Evolutionary conservation across 1,140 invertebrate species (phyloP).

Genomic region (Drosophila orosa): DNA sequence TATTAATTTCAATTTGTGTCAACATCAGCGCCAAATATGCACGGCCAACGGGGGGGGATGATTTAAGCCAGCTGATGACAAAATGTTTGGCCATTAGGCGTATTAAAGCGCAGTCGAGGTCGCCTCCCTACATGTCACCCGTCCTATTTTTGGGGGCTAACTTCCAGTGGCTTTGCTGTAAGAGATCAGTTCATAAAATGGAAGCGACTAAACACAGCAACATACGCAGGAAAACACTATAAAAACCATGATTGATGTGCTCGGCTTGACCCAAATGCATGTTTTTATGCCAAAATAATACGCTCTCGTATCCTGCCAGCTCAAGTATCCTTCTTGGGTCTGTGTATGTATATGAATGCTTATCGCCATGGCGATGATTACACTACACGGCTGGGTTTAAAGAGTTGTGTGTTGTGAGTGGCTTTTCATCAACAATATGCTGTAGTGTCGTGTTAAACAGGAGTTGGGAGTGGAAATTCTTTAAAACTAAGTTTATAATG

Average conservation of each 20-base stretch:
- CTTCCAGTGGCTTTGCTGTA: constrained; percentile 42
- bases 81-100: constrained; percentile 75
- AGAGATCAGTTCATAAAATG: constrained; percentile 60
- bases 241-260: constrained; percentile 79
- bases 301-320: constrained; percentile 26
- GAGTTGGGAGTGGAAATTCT: too few relatives aligned
- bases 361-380: constrained; percentile 9
- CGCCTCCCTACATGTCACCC: constrained; percentile 8
- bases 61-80: constrained; percentile 80
- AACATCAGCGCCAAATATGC: constrained; percentile 74
- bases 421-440: constrained; percentile 13
- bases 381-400: neutral
- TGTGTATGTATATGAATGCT: constrained; percentile 6
- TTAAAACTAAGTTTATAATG: neutral
- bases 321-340: constrained; percentile 28
- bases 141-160: neutral
- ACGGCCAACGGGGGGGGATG: constrained; percentile 38
- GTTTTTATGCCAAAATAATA: constrained; percentile 76
- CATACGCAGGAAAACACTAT: constrained; percentile 39
- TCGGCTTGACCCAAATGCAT: constrained; percentile 77
- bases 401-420: constrained; percentile 1
- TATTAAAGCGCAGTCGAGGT: constrained; percentile 69
- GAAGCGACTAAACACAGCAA: constrained; percentile 42
- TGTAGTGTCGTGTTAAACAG: neutral
- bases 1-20: constrained; percentile 82